phyloP scores from a whole-genome alignment of 2,797 vertebrate genomes.

The Pseudomugil tenellus region DNA sequence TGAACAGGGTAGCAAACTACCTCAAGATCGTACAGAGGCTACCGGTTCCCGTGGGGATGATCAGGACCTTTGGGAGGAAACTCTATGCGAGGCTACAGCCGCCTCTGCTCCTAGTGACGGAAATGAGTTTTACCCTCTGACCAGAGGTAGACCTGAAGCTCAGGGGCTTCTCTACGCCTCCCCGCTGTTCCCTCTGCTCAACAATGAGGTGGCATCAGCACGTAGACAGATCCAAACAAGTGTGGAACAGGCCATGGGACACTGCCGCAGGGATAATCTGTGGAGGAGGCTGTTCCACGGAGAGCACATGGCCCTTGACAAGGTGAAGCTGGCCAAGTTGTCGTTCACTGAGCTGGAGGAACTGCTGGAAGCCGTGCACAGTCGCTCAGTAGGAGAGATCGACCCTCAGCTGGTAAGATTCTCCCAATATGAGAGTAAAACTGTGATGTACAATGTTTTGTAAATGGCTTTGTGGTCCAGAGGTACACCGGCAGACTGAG shows the following conservation, averaged over 20 bases:
- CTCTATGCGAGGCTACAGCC: conserved; percentile 1
- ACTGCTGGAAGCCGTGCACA: conserved; percentile 92
- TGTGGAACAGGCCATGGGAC: conserved; percentile 94
- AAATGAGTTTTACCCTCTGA: conserved; percentile 79
- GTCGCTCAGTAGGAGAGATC: conserved; percentile 92
- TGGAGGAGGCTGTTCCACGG: conserved; percentile 97
- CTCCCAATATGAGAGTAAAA: background rate
- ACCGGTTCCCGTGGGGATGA: conserved; percentile 55
- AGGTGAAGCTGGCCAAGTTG: conserved; percentile 92
- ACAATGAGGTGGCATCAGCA: conserved; percentile 88
- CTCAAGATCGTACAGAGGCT: conserved; percentile 76
- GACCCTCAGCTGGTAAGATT: conserved; percentile 92
- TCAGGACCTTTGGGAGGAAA: conserved; percentile 80
- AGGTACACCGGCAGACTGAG: no score
- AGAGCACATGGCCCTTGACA: conserved; percentile 92
- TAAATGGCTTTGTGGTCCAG: background rate
- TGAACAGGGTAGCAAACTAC: conserved; percentile 76
- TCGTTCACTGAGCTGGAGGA: conserved; percentile 93
- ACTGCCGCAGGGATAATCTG: conserved; percentile 95
- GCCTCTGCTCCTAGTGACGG: conserved; percentile 67
- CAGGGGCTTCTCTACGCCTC: conserved; percentile 83
- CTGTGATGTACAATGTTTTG: background rate
- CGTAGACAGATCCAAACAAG: conserved; percentile 89
- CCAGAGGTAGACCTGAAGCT: conserved; percentile 44
- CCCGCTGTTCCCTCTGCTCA: conserved; percentile 89